Evolutionary conservation across 92 coral and sea anemone genomes (phyloP).

Genomic region (Palythoa grandis): DNA sequence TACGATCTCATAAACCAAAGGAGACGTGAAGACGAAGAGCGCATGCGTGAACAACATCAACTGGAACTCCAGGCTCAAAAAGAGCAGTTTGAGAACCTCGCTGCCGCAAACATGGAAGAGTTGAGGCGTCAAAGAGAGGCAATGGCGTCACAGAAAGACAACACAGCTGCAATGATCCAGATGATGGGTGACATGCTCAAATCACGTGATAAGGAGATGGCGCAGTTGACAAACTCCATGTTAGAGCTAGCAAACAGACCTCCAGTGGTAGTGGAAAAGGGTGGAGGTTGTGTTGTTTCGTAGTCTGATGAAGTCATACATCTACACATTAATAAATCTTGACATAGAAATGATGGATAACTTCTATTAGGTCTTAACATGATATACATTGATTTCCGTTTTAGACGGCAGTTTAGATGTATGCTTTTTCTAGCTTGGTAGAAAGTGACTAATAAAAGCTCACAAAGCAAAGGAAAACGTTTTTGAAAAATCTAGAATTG

Average conservation of each 20-base stretch:
- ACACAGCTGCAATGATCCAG: slow-evolving; percentile 19
- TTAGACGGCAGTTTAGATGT: too few relatives aligned
- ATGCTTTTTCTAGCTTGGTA: too few relatives aligned
- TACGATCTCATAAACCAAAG: slow-evolving; percentile 22
- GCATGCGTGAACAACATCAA: slow-evolving; percentile 25
- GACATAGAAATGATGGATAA: background rate
- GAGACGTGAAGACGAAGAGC: slow-evolving; percentile 32
- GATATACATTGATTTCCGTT: background rate
- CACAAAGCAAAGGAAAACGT: too few relatives aligned
- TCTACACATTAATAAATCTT: background rate
- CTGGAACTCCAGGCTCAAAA: slow-evolving; percentile 26
- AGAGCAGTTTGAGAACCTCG: slow-evolving; percentile 27
- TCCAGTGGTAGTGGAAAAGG: slow-evolving; percentile 21
- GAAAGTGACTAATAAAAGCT: too few relatives aligned
- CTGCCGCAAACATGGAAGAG: slow-evolving; percentile 39
- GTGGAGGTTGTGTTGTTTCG: slow-evolving; percentile 7
- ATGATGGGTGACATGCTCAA: slow-evolving; percentile 33
- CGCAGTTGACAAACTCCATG: slow-evolving; percentile 20
- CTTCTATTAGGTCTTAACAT: background rate
- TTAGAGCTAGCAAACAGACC: slow-evolving; percentile 43
- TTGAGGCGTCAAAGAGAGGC: slow-evolving; percentile 28
- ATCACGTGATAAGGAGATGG: slow-evolving; percentile 38
- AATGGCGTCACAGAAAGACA: slow-evolving; percentile 28
- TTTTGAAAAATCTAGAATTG: too few relatives aligned
- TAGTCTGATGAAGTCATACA: background rate